Evolutionary conservation across 2,888 invertebrate genomes (phyloP).

Genomic region (Lysandra bellargus): DNA sequence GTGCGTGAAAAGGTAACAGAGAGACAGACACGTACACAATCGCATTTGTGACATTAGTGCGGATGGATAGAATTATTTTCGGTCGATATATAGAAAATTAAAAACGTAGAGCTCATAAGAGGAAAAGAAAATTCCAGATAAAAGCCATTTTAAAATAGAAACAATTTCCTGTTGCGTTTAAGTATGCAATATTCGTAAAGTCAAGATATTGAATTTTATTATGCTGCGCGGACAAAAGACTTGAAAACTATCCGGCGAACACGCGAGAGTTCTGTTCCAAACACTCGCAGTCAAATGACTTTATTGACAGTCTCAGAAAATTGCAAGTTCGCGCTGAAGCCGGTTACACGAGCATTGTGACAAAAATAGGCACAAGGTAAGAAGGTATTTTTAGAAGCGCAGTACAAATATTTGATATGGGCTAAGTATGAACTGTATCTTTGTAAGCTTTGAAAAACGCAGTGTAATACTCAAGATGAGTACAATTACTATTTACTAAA

Average conservation of each 20-base stretch:
- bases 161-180: conserved; percentile 28
- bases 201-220: conserved; percentile 31
- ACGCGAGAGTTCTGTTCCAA: background rate
- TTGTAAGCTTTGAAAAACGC: background rate
- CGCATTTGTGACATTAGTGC: background rate
- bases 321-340: conserved; percentile 9
- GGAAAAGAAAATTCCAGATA: background rate
- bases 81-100: background rate
- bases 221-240: conserved; percentile 16
- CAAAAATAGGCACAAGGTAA: background rate
- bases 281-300: conserved; percentile 22
- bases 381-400: background rate
- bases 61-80: no score
- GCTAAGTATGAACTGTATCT: background rate
- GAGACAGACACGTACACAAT: no score
- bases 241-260: conserved; percentile 15
- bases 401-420: background rate
- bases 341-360: background rate
- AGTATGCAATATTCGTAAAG: conserved; percentile 29
- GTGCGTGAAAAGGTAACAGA: no score
- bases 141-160: conserved; percentile 19
- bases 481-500: background rate
- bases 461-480: background rate
- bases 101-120: background rate
- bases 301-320: conserved; percentile 26